Evolutionary conservation across 2,797 vertebrate species (phyloP), one percentile per base, ranked within the genome.

Genomic region (Onychomys arenicola): DNA sequence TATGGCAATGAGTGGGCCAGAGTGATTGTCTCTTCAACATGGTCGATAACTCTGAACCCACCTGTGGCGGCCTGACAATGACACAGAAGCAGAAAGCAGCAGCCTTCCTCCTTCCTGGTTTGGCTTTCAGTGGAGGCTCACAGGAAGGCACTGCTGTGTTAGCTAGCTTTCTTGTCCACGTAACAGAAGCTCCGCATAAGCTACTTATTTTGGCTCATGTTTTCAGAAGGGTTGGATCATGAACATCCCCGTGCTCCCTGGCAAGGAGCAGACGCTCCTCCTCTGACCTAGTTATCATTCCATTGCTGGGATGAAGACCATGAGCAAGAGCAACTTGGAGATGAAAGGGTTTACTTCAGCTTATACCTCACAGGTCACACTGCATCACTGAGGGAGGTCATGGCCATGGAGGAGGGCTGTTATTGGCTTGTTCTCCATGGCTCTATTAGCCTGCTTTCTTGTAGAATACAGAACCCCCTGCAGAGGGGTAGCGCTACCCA

Each of bases 81-180:
- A 12, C 13, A 3, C 0, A 73, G 93, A 87, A n/a, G 61, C 5
- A 3, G 0, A 3, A 1, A 5, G 8, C 40, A 52, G 19, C 7
- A 34, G 17, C 27, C 27, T 1, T n/a, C 43, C 14, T 13, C 19
- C 3, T 49, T 8, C 19, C 23, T 40, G 37, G 87, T 61, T 55
- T 75, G 71, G 23, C 34, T 78, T 52, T 76, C 59, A 49, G 2
- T 55, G 80, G 23, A 14, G 27, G 49, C 23, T 40, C 55, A 16
- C 0, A 6, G 55, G 92, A 67, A 63, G 34, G 46, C 14, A 77
- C 55, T 46, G 1, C 6, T 69, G 19, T 23, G 43, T 34, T 49
- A 52, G 65, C 13, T 86, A 14, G 84, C 46, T 52, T 86, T 86
- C 21, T 86, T 37, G 34, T 86, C 12, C 21, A 2, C 55, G 23